A percentile compares a stretch with the other conserved stretches of the same genome.
These are phyloP conservation scores for Yponomeuta evonymella DNA, from an alignment of 2,888 invertebrate species.

Conservation along the genomic window DNA sequence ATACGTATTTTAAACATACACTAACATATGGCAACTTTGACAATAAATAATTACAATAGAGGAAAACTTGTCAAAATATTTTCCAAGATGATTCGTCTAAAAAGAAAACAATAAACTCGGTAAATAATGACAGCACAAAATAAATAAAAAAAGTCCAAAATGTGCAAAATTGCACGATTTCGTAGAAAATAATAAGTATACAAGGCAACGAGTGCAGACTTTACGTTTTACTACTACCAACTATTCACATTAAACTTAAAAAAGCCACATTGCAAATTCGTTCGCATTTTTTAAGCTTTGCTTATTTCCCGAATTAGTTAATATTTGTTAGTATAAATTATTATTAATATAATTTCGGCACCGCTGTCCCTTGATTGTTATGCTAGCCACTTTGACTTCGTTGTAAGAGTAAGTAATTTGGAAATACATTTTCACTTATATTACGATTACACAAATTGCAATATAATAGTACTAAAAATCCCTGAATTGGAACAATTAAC, in stretches of 20 bases:
- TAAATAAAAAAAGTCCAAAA: slow-evolving; percentile 48
- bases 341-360: slow-evolving; percentile 47
- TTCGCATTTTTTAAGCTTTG: slow-evolving; percentile 62
- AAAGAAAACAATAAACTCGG: slow-evolving; percentile 26
- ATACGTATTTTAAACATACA: slow-evolving; percentile 73
- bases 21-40: slow-evolving; percentile 76
- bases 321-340: slow-evolving; percentile 52
- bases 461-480: neutral
- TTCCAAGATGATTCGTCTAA: slow-evolving; percentile 9
- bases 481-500: neutral
- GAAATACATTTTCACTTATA: slow-evolving; percentile 29
- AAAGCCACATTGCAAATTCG: slow-evolving; percentile 68
- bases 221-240: slow-evolving; percentile 68
- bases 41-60: slow-evolving; percentile 67
- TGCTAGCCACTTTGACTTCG: slow-evolving; percentile 42
- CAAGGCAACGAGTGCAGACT: slow-evolving; percentile 77
- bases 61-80: slow-evolving; percentile 35
- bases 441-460: slow-evolving; percentile 28
- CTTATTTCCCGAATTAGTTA: slow-evolving; percentile 69
- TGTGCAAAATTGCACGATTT: slow-evolving; percentile 54
- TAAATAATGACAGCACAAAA: slow-evolving; percentile 47
- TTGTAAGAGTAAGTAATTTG: slow-evolving; percentile 23
- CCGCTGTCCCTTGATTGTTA: slow-evolving; percentile 29
- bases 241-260: slow-evolving; percentile 57
- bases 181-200: slow-evolving; percentile 57